Conservation (phyloP, 2,113 vertebrate species). For the Heptranchias perlo region DNA sequence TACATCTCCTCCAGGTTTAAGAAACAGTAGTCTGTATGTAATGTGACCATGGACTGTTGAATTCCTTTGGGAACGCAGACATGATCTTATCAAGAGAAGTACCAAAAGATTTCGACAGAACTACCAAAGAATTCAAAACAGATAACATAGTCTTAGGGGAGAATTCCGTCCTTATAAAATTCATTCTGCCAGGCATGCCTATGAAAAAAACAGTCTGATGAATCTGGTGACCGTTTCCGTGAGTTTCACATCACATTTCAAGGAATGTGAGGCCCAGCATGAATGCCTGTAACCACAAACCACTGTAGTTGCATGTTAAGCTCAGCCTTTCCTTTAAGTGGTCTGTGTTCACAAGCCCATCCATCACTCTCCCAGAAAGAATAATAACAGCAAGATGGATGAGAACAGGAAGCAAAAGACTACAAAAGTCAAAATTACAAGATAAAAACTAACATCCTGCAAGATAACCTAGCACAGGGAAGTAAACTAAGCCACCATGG, state of each 20-base stretch:
- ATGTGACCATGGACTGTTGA: not conserved
- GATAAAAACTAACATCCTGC: not conserved
- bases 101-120: not conserved
- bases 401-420: not conserved
- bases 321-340: not conserved
- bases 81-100: not conserved
- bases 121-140: not conserved
- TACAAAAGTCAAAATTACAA: not conserved
- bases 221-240: not conserved
- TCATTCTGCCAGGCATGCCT: not conserved
- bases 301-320: too few species aligned
- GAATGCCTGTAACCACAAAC: not conserved
- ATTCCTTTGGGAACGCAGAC: not conserved
- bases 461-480: not conserved
- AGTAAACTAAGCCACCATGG: not conserved
- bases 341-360: not conserved
- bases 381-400: not conserved
- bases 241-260: not conserved
- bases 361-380: not conserved
- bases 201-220: not conserved
- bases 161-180: not conserved
- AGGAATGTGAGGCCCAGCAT: not conserved
- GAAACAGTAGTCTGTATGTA: not conserved
- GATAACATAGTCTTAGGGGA: not conserved
- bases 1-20: not conserved